Conservation (phyloP, 37 sponge, comb jelly and placozoan species). For the Cliona cf. orientalis region DNA sequence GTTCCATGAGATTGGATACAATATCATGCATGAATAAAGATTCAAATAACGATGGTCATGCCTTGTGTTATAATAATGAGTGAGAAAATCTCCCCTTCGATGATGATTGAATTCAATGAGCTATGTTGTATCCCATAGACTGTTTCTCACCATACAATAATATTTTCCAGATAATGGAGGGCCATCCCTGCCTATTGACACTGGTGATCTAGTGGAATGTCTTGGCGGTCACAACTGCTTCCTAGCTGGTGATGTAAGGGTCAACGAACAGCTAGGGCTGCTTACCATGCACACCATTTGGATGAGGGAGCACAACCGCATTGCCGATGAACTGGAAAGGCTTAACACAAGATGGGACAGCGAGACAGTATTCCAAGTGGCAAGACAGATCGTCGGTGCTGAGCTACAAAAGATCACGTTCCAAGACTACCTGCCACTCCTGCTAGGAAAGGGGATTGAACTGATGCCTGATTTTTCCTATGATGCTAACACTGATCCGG, state of each 20-base stretch:
- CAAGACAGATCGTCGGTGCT: conserved; percentile 79
- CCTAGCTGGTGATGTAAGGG: conserved; percentile 81
- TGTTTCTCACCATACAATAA: neutral
- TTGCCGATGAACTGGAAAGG: conserved; percentile 49
- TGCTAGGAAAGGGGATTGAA: conserved; percentile 41
- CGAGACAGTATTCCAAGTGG: conserved; percentile 79
- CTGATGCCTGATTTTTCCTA: conserved; percentile 31
- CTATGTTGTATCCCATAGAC: too few relatives aligned
- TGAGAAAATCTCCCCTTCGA: too few relatives aligned
- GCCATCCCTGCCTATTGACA: neutral
- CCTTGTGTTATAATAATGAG: too few relatives aligned
- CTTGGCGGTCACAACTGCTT: conserved; percentile 16
- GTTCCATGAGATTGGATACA: too few relatives aligned
- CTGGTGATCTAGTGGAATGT: neutral
- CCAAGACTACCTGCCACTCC: conserved; percentile 81
- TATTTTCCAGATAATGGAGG: neutral
- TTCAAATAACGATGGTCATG: too few relatives aligned
- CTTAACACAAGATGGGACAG: conserved; percentile 78
- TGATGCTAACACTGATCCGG: conserved; percentile 40
- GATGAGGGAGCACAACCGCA: conserved; percentile 95
- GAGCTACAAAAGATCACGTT: conserved; percentile 82
- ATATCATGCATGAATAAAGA: too few relatives aligned
- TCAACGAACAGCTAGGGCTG: conserved; percentile 81
- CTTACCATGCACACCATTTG: conserved; percentile 95
- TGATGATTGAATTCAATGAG: too few relatives aligned